Evolutionary conservation across 2,888 invertebrate species (phyloP).

Genomic region (Chromoteleia sp.): DNA sequence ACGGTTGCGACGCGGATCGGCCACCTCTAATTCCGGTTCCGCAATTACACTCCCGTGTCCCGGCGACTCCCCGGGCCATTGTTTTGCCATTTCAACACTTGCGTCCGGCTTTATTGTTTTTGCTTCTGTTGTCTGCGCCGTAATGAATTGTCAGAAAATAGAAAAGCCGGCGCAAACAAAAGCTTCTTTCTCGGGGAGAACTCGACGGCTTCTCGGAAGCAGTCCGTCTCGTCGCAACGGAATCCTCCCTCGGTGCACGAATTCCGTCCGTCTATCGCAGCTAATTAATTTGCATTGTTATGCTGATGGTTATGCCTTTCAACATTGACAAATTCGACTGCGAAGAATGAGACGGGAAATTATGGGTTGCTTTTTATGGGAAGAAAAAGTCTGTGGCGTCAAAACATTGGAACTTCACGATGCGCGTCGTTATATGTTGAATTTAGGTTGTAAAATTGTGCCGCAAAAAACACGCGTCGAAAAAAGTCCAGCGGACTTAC

Average conservation of each 20-base stretch:
- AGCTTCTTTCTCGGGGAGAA: conserved; percentile 14
- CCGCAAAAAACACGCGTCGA: neutral
- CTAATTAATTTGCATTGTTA: conserved; percentile 58
- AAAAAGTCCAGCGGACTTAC: neutral
- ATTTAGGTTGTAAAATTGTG: neutral
- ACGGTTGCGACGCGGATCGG: conserved; percentile 18
- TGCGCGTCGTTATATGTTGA: too few species aligned
- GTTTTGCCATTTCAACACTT: conserved; percentile 57
- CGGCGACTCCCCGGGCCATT: conserved; percentile 12
- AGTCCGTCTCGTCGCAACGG: conserved; percentile 30
- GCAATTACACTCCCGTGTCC: conserved; percentile 52
- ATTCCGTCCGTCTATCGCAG: conserved; percentile 4
- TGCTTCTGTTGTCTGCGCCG: conserved; percentile 55
- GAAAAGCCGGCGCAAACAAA: conserved; percentile 59
- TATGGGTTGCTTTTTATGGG: conserved; percentile 12
- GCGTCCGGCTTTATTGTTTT: conserved; percentile 41
- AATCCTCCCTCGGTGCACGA: conserved; percentile 24
- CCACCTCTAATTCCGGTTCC: conserved; percentile 61
- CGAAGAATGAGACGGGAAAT: conserved; percentile 14
- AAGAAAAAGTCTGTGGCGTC: conserved; percentile 2
- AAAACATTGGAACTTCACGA: conserved; percentile 2
- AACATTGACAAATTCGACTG: conserved; percentile 46
- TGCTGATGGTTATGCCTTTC: conserved; percentile 52
- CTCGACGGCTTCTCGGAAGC: conserved; percentile 37
- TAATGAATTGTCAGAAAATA: conserved; percentile 63